Evolutionary conservation across 2,113 vertebrate species (phyloP).

Genomic region (Pituophis catenifer): DNA sequence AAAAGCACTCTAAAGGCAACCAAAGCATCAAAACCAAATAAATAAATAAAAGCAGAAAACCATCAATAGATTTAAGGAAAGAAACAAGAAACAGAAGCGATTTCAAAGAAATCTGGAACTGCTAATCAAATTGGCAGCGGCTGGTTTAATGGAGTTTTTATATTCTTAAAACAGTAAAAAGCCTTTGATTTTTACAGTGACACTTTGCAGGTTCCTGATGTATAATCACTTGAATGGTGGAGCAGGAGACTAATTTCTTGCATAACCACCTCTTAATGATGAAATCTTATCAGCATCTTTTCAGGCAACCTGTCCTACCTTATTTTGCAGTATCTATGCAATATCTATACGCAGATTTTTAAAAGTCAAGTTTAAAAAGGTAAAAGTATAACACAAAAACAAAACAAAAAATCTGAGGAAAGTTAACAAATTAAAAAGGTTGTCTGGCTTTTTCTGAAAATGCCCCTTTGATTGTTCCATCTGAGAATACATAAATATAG

Average conservation of each 20-base stretch:
- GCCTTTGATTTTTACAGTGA: conserved; percentile 69
- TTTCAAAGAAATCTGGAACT: conserved; percentile 28
- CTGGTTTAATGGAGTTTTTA: conserved; percentile 58
- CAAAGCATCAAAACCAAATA: not conserved
- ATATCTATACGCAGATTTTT: not conserved
- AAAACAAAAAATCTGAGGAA: not conserved
- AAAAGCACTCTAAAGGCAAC: not conserved
- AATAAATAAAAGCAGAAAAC: not conserved
- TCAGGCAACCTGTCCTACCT: not conserved
- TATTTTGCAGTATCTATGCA: not conserved
- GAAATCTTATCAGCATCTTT: not conserved
- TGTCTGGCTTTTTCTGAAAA: not conserved
- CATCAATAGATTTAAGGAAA: conserved; percentile 35
- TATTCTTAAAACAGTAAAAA: conserved; percentile 51
- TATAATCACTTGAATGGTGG: conserved; percentile 55
- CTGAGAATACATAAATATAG: not conserved
- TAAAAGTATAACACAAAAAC: not conserved
- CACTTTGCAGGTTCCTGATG: conserved; percentile 56
- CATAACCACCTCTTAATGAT: conserved; percentile 8
- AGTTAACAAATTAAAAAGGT: not conserved
- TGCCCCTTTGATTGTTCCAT: not conserved
- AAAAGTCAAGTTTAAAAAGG: not conserved
- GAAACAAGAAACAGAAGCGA: conserved; percentile 6
- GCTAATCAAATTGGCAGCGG: conserved; percentile 61
- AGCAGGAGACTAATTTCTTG: conserved; percentile 62